phyloP scores from a whole-genome alignment of 2,888 invertebrate species.

The Lydus trimaculatus region DNA sequence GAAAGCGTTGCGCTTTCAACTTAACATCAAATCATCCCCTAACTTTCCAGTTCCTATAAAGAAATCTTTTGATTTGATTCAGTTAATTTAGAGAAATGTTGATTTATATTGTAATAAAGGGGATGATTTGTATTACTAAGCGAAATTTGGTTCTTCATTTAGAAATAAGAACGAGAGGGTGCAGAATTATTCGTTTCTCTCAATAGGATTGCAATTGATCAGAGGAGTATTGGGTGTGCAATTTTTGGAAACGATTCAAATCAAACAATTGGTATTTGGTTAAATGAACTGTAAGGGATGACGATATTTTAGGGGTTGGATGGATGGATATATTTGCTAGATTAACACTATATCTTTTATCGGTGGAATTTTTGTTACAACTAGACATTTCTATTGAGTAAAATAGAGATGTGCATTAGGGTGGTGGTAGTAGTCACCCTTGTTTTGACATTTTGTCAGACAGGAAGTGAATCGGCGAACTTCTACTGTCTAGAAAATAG shows the following conservation, averaged over 20 bases:
- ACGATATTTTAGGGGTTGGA: not conserved
- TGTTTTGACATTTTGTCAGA: conserved; percentile 38
- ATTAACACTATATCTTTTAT: not conserved
- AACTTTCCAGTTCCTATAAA: not conserved
- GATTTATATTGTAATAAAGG: not conserved
- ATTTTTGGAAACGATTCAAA: not conserved
- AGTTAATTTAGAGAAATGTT: conserved; percentile 5
- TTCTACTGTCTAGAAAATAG: conserved; percentile 8
- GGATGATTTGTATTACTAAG: not conserved
- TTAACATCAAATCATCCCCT: not conserved
- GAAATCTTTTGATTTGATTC: conserved; percentile 3
- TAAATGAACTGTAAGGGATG: conserved; percentile 1
- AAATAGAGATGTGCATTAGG: conserved; percentile 1
- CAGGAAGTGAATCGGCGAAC: conserved; percentile 27
- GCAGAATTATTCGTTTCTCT: too few species aligned
- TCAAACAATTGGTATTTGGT: not conserved
- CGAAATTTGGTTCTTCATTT: not conserved
- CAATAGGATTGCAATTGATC: not conserved
- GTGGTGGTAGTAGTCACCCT: conserved; percentile 25
- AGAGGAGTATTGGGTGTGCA: not conserved
- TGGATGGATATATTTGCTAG: not conserved
- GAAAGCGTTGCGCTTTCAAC: too few species aligned
- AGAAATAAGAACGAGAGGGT: not conserved
- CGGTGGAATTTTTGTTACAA: not conserved
- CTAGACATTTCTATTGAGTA: not conserved